These are phyloP conservation scores for Latrodectus elegans DNA, from an alignment of 2,888 invertebrate species.

Conservation along the genomic window DNA sequence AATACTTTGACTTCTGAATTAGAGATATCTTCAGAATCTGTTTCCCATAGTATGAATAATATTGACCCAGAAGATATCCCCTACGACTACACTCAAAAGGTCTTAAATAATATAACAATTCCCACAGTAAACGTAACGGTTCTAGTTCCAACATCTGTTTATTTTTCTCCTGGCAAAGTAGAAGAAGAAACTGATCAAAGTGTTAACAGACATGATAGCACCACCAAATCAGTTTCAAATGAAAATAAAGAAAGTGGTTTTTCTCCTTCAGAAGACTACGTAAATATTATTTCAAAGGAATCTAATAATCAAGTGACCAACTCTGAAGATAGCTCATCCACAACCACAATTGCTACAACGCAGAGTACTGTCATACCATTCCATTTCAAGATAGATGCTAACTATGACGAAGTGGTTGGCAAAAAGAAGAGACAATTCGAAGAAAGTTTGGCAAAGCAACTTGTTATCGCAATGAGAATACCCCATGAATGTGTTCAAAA, in stretches of 20 bases:
- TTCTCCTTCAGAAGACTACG: not conserved
- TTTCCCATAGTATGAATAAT: no score
- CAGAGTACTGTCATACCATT: conserved; percentile 44
- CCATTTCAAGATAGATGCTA: conserved; percentile 61
- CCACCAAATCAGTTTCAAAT: not conserved
- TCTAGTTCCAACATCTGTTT: no score
- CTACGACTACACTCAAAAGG: no score
- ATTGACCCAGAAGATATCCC: no score
- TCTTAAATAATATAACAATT: no score
- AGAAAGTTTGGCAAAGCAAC: conserved; percentile 40
- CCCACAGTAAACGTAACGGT: no score
- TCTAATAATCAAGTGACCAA: not conserved
- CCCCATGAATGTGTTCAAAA: conserved; percentile 53
- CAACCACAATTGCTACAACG: conserved; percentile 10
- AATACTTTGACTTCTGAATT: no score
- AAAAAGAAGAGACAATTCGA: conserved; percentile 50
- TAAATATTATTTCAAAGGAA: not conserved
- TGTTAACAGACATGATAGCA: not conserved
- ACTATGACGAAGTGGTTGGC: conserved; percentile 63
- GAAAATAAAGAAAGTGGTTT: not conserved
- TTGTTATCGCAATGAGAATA: conserved; percentile 55
- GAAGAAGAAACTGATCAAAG: not conserved
- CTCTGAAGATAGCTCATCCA: not conserved
- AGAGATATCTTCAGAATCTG: no score
- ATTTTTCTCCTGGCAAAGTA: not conserved